Evolutionary conservation across 2,888 invertebrate genomes (phyloP), one percentile per base, ranked within the genome.

Genomic region (Ectemnius continuus): DNA sequence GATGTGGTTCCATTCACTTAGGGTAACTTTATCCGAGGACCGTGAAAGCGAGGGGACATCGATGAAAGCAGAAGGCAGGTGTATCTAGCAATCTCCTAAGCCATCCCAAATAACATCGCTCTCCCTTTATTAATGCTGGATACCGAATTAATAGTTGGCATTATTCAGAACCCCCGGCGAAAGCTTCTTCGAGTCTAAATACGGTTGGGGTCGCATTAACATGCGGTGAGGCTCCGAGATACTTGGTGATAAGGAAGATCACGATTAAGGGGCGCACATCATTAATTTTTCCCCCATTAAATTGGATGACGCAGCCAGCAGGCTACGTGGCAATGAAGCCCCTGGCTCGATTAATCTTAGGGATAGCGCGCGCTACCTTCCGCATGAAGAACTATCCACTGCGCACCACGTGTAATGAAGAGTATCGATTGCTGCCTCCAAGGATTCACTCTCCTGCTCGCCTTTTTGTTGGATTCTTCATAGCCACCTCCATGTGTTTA

Each of bases 251-350:
- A 70, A 76, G 46, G 75, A 70, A 67, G 58, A 67, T 56, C 61
- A 59, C 67, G 70, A 76, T 76, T 75, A 70, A 76, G n/a, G 36
- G 20, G 5, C 26, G 14, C 11, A 36, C 63, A 20, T 75, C 75
- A 67, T 75, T 75, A 76, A 70, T 76, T 64, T 59, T 70, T 64
- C 64, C 45, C 64, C 67, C 64, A 58, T 75, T 61, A 26, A 46
- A 70, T 18, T 62, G 65, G 13, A 64, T 74, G 74, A 61, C 67
- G 57, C 26, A 16, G 52, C 58, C 67, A 56, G 2, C 60, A 61
- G 23, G 47, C 47, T 11, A 6, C 59, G 14, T 20, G 36, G 20
- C 36, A 46, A 14, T 0, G 60, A 67, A 60, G 23, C 3, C 56
- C 36, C 20, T 61, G 14, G 16, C n/a, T 52, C 52, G 52, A 52